Percentiles rank a stretch among this genome's conserved stretches.
phyloP scores from a whole-genome alignment of 1,140 invertebrate genomes.

The Hypsibius dujardini region DNA sequence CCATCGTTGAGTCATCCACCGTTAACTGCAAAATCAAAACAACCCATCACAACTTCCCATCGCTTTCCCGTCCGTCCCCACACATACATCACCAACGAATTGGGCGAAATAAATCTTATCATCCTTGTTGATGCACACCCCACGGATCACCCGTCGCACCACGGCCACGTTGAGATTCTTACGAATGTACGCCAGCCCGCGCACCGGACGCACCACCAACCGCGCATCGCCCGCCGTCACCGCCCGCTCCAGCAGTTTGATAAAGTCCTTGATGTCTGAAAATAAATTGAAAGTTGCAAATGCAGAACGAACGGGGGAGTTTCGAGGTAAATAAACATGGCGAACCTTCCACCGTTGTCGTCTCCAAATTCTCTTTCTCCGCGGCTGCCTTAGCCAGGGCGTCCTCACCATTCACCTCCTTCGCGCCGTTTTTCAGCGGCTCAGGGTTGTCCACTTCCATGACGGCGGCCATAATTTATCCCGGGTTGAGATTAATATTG shows the following conservation, averaged over 20 bases:
- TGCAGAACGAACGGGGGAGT: neutral
- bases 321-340: neutral
- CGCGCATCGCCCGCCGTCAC: slow-evolving; percentile 80
- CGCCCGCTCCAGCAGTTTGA: slow-evolving; percentile 81
- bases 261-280: slow-evolving; percentile 73
- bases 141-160: slow-evolving; percentile 57
- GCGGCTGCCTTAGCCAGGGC: too few species aligned
- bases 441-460: too few species aligned
- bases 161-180: slow-evolving; percentile 68
- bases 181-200: slow-evolving; percentile 65
- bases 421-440: too few species aligned
- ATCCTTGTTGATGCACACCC: slow-evolving; percentile 36
- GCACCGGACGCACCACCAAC: slow-evolving; percentile 69
- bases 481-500: too few species aligned
- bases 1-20: slow-evolving; percentile 14
- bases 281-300: slow-evolving; percentile 22
- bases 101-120: neutral
- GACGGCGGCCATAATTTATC: too few species aligned
- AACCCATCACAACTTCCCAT: too few species aligned
- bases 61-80: too few species aligned
- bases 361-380: neutral
- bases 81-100: neutral
- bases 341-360: neutral
- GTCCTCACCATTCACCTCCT: too few species aligned
- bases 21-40: too few species aligned